phyloP scores from a whole-genome alignment of 2,113 vertebrate species.

The Megatriorchis doriae region DNA sequence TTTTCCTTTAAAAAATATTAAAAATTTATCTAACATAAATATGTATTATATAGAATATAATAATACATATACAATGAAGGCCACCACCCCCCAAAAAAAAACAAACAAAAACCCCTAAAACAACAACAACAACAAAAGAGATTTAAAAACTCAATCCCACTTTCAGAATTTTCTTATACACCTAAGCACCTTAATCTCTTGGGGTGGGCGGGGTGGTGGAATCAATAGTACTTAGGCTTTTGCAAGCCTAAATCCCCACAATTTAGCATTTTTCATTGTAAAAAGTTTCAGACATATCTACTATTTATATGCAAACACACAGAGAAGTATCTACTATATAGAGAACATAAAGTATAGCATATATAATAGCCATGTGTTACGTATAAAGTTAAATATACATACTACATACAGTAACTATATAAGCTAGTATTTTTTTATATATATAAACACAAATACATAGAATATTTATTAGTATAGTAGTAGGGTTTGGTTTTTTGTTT shows the following conservation, averaged over 20 bases:
- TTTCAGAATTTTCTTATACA: neutral
- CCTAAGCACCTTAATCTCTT: neutral
- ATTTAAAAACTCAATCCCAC: neutral
- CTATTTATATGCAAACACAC: neutral
- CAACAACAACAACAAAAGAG: too few relatives aligned
- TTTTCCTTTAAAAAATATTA: neutral
- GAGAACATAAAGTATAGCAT: neutral
- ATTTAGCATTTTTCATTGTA: neutral
- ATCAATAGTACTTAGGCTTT: neutral
- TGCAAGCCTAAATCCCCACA: neutral
- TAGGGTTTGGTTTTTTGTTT: neutral
- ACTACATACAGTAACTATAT: neutral
- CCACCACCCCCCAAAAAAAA: rapidly evolving
- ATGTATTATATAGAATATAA: neutral
- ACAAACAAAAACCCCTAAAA: too few relatives aligned
- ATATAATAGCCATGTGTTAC: neutral
- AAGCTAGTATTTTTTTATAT: neutral
- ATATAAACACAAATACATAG: neutral
- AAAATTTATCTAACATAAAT: too few relatives aligned
- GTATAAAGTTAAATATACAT: neutral
- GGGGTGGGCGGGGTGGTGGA: rapidly evolving
- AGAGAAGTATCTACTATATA: neutral
- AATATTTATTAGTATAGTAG: neutral
- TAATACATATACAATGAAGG: neutral
- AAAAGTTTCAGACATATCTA: neutral